Base-by-base conservation (phyloP, 2,888 invertebrate genomes). In the Megamerina dolium region DNA sequence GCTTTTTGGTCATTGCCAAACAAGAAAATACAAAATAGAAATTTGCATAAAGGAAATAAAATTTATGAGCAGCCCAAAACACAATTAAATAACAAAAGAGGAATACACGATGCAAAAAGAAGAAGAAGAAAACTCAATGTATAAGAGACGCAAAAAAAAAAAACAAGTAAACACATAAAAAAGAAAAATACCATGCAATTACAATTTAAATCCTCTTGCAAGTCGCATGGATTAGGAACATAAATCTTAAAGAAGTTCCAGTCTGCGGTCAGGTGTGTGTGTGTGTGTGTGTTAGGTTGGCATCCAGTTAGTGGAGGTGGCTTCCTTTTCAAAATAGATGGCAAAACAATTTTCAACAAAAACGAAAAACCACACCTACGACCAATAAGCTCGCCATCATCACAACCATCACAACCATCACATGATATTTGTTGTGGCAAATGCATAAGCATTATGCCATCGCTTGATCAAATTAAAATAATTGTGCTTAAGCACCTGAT, bases 381-480 rank as follows among this genome's bases (percentile, higher is more conserved):
- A 9, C 8, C 23, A 10, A 10, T 23, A 23, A 6, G 10, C 23
- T 23, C 8, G 23, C 23, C 6, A 23, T 23, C 23, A n/a, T n/a
- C 10, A 23, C 23, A 8, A 23, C 23, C 23, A 23, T 8, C 6
- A 10, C 8, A 23, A 23, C 6, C 23, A 10, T 23, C 6, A 6
- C 23, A 23, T 8, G 10, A n/a, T n/a, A n/a, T n/a, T n/a, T n/a
- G n/a, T n/a, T n/a, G 23, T 23, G 23, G 23, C 23, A 23, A 23
- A n/a, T n/a, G n/a, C n/a, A n/a, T n/a, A n/a, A n/a, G n/a, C n/a
- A n/a, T n/a, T n/a, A n/a, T 53, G 52, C 54, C 55, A 43, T 46
- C 43, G 46, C 48, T 45, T 49, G 44, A 56, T 56, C 53, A 52
- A 53, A 53, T 55, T 54, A 53, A 55, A 52, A 55, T 51, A 51